phyloP scores from a whole-genome alignment of 1,140 invertebrate species.

The Hydropsyche tenuis region DNA sequence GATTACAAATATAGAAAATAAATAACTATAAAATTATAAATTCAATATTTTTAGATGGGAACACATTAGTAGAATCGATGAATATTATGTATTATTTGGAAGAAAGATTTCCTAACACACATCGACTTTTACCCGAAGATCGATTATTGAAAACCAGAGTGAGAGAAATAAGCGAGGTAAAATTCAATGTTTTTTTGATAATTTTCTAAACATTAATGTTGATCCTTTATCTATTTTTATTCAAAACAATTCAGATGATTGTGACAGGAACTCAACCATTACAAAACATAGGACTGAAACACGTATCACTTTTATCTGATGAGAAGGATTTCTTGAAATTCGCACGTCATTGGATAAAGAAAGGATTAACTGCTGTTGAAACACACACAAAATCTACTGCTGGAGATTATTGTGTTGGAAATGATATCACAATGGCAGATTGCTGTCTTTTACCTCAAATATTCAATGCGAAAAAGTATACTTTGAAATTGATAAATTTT shows the following conservation, averaged over 20 bases:
- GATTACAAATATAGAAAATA: too few species aligned
- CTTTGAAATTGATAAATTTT: constrained; percentile 20
- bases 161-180: constrained; percentile 59
- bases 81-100: constrained; percentile 61
- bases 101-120: constrained; percentile 54
- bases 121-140: constrained; percentile 52
- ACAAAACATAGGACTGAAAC: constrained; percentile 87
- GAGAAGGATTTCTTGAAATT: constrained; percentile 82
- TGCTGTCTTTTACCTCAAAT: constrained; percentile 93
- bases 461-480: constrained; percentile 78
- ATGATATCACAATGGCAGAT: constrained; percentile 91
- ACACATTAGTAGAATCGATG: constrained; percentile 59
- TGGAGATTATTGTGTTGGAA: constrained; percentile 92
- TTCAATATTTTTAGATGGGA: constrained; percentile 53
- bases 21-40: neutral
- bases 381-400: constrained; percentile 76
- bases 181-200: neutral
- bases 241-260: constrained; percentile 80
- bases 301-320: constrained; percentile 72
- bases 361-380: constrained; percentile 86
- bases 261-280: constrained; percentile 93
- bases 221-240: too few species aligned
- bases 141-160: constrained; percentile 54
- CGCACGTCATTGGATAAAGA: constrained; percentile 84
- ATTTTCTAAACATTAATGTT: neutral